Conservation (phyloP, 2,113 vertebrate species). For the Tor tambroides region DNA sequence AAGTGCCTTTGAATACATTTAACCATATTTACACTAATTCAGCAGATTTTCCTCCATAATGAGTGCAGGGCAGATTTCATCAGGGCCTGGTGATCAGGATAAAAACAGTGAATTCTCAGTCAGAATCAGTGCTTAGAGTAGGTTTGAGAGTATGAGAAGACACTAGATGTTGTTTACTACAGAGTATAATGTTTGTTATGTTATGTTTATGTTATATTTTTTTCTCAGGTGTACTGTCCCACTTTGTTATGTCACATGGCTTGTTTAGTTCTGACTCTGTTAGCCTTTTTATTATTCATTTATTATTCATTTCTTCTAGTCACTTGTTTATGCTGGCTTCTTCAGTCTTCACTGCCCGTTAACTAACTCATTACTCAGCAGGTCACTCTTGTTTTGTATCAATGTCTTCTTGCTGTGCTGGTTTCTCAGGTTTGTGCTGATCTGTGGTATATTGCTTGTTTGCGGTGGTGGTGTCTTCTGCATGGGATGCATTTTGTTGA, state of each 20-base stretch:
- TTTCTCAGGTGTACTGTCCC: neutral
- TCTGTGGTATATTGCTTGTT: slow-evolving; percentile 2
- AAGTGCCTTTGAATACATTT: neutral
- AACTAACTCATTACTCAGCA: neutral
- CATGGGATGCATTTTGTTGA: slow-evolving; percentile 38
- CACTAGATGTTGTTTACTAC: neutral
- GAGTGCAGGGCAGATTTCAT: neutral
- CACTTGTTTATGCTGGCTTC: neutral
- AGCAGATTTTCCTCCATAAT: neutral
- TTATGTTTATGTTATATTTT: neutral
- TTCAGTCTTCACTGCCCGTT: neutral
- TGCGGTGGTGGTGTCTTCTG: neutral
- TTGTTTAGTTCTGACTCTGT: neutral
- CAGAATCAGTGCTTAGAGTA: neutral
- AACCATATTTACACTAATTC: slow-evolving; percentile 7
- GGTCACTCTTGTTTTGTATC: slow-evolving; percentile 20
- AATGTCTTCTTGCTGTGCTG: slow-evolving; percentile 7
- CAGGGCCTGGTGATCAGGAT: neutral
- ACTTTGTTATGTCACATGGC: neutral
- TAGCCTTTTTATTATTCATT: neutral
- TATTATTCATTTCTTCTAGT: neutral
- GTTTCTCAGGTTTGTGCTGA: slow-evolving; percentile 40
- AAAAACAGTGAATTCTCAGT: neutral
- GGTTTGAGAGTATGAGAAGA: neutral
- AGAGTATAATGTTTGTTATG: neutral